Evolutionary conservation across 2,797 vertebrate species (phyloP).

Genomic region (Spatula versicolor): DNA sequence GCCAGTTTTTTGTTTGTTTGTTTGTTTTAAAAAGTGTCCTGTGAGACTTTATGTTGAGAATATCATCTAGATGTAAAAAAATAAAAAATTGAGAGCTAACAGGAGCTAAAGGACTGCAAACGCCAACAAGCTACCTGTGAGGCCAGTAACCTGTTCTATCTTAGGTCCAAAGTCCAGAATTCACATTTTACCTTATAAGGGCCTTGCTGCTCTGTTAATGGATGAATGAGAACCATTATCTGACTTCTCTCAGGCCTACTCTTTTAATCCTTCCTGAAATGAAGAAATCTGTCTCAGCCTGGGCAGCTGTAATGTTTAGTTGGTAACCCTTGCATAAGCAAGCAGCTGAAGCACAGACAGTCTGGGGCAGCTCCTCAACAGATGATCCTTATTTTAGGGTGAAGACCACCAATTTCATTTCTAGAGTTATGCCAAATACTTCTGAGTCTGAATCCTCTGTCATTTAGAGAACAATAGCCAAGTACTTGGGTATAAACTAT

Average conservation of each 20-base stretch:
- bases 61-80: background rate
- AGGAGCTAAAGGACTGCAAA: background rate
- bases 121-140: background rate
- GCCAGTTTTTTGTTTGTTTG: background rate
- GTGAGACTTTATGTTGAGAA: background rate
- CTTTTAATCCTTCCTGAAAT: background rate
- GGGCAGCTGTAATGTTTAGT: background rate
- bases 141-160: background rate
- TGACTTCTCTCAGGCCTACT: background rate
- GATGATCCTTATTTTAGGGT: background rate
- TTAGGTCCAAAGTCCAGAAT: background rate
- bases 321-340: background rate
- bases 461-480: background rate
- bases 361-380: background rate
- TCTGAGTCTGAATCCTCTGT: background rate
- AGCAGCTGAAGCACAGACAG: background rate
- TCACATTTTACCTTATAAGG: background rate
- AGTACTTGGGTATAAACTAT: background rate
- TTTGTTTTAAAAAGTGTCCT: background rate
- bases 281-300: background rate
- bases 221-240: background rate
- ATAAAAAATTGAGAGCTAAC: background rate
- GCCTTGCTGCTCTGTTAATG: background rate
- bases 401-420: background rate
- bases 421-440: background rate